phyloP scores from a whole-genome alignment of 2,113 vertebrate species.

The Leucosticte australis region DNA sequence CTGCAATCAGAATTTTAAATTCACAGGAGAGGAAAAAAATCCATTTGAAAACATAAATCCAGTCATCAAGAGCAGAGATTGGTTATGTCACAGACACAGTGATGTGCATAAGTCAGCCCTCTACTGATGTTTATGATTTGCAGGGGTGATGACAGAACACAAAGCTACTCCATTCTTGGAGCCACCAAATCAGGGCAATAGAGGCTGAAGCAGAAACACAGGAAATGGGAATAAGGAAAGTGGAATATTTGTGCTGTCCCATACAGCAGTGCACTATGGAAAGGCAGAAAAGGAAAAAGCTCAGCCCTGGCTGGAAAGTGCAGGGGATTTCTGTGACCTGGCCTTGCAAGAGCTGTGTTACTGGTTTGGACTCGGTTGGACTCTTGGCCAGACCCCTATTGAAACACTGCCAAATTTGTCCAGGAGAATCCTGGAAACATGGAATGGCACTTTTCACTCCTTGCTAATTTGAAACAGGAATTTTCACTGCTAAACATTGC shows the following conservation, averaged over 20 bases:
- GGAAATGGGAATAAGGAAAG: neutral
- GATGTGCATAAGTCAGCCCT: neutral
- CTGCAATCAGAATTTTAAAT: neutral
- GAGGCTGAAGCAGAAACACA: neutral
- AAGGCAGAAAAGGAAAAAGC: neutral
- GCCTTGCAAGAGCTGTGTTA: accelerated
- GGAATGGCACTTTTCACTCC: neutral
- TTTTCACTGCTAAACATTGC: neutral
- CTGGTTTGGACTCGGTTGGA: neutral
- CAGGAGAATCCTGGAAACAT: neutral
- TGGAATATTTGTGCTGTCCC: neutral
- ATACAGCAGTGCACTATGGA: accelerated
- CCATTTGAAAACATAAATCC: neutral
- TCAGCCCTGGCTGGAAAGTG: neutral
- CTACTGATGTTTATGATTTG: accelerated
- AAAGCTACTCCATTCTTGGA: neutral
- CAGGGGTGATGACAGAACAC: neutral
- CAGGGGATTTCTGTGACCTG: neutral
- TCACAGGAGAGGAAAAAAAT: neutral
- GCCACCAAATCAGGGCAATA: neutral
- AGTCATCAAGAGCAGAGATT: neutral
- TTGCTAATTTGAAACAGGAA: neutral
- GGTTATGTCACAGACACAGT: neutral
- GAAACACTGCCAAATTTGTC: neutral
- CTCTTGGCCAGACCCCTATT: neutral